Percentiles rank a stretch among this genome's conserved stretches.
phyloP scores from a whole-genome alignment of 2,797 vertebrate species.

The Mionectes olivaceus region DNA sequence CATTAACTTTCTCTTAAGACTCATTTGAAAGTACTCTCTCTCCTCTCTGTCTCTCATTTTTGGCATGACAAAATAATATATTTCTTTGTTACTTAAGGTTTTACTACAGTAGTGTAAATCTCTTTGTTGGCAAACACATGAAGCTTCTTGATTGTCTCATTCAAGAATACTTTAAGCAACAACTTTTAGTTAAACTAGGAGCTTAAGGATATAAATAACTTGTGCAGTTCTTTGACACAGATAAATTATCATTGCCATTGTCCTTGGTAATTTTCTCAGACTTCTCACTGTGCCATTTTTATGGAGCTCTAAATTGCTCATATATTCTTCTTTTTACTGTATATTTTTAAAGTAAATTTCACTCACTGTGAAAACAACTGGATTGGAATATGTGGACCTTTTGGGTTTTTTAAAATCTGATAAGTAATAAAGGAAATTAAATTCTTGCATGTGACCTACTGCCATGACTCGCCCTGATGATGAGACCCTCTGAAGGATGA shows the following conservation, averaged over 20 bases:
- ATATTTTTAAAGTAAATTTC: neutral
- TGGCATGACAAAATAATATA: neutral
- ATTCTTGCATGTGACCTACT: neutral
- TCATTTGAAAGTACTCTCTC: neutral
- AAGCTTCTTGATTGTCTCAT: neutral
- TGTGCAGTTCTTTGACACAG: neutral
- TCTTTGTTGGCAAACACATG: neutral
- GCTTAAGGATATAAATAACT: neutral
- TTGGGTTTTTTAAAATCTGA: neutral
- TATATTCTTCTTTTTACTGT: neutral
- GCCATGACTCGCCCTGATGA: neutral
- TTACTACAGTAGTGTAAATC: neutral
- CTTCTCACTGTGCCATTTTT: neutral
- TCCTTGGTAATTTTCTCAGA: neutral
- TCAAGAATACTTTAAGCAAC: conserved; percentile 3
- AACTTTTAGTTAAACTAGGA: neutral
- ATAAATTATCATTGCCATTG: neutral
- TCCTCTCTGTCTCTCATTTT: neutral
- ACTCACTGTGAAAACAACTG: neutral
- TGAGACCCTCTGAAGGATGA: neutral
- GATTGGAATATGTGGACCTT: neutral
- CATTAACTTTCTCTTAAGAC: neutral
- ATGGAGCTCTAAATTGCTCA: neutral
- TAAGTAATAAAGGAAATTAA: neutral
- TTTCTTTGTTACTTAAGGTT: neutral